Conservation (phyloP, 2,888 invertebrate genomes). For the Taphrorychus bicolor region DNA sequence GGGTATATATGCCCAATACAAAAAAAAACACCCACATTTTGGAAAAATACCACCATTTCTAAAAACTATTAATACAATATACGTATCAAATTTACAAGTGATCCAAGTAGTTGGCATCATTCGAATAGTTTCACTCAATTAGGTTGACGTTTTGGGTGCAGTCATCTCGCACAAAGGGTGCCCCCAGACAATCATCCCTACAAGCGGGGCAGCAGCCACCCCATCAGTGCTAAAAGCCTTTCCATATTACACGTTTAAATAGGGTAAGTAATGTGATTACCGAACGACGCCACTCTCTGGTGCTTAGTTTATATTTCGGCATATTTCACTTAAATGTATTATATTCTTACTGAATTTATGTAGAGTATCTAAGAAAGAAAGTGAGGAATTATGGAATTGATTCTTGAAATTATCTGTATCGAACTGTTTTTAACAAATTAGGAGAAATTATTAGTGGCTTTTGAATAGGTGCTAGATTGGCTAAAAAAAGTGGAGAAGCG, state of each 20-base stretch:
- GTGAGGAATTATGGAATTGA: too few species aligned
- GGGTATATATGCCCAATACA: too few species aligned
- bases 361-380: not conserved
- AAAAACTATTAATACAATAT: not conserved
- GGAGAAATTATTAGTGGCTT: too few species aligned
- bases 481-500: too few species aligned
- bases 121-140: constrained; percentile 52
- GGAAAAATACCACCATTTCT: too few species aligned
- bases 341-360: constrained; percentile 13
- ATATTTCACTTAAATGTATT: constrained; percentile 31
- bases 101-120: constrained; percentile 52
- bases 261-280: constrained; percentile 62
- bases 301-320: constrained; percentile 50
- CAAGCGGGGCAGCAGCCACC: constrained; percentile 48
- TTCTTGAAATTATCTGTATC: too few species aligned
- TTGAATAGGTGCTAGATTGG: too few species aligned
- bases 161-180: constrained; percentile 47
- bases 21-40: too few species aligned
- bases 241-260: constrained; percentile 62
- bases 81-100: constrained; percentile 48
- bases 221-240: constrained; percentile 61
- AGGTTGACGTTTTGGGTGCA: constrained; percentile 51
- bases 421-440: too few species aligned
- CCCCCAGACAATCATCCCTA: constrained; percentile 48
- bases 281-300: constrained; percentile 29